Evolutionary conservation across 1,140 invertebrate genomes (phyloP).

Genomic region (Cherax quadricarinatus): DNA sequence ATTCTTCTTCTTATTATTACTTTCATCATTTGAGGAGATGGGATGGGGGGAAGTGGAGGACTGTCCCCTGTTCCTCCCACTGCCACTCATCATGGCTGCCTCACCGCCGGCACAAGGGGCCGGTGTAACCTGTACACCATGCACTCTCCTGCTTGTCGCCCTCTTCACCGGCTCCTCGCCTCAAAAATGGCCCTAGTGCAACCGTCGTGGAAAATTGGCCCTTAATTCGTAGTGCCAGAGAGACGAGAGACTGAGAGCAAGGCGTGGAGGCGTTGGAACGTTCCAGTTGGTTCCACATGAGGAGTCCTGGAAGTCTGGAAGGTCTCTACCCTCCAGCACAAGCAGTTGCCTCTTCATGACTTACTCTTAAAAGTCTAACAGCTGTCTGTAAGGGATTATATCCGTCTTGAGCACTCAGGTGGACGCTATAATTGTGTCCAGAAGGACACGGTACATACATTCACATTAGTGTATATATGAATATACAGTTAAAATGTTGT

Average conservation of each 20-base stretch:
- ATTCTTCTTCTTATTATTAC: too few relatives aligned
- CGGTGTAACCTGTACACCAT: neutral
- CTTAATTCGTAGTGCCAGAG: slow-evolving; percentile 16
- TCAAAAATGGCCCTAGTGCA: neutral
- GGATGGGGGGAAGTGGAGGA: too few relatives aligned
- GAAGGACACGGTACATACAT: too few relatives aligned
- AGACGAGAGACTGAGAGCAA: slow-evolving; percentile 14
- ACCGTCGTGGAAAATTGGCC: neutral
- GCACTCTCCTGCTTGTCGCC: neutral
- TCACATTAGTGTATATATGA: too few relatives aligned
- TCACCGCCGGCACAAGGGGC: too few relatives aligned
- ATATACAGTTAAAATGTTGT: too few relatives aligned
- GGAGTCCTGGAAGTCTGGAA: slow-evolving; percentile 50
- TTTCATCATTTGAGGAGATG: too few relatives aligned
- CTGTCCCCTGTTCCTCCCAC: too few relatives aligned
- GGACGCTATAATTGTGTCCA: too few relatives aligned
- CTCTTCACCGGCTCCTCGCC: neutral
- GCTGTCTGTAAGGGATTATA: neutral
- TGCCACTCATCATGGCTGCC: too few relatives aligned
- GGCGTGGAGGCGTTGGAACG: slow-evolving; percentile 42
- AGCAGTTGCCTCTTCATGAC: slow-evolving; percentile 41
- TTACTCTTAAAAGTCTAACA: neutral
- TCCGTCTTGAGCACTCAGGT: neutral
- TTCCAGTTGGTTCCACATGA: slow-evolving; percentile 67
- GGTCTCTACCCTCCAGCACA: slow-evolving; percentile 58